phyloP scores from a whole-genome alignment of 2,888 invertebrate species.

The Matsumyia berberina region DNA sequence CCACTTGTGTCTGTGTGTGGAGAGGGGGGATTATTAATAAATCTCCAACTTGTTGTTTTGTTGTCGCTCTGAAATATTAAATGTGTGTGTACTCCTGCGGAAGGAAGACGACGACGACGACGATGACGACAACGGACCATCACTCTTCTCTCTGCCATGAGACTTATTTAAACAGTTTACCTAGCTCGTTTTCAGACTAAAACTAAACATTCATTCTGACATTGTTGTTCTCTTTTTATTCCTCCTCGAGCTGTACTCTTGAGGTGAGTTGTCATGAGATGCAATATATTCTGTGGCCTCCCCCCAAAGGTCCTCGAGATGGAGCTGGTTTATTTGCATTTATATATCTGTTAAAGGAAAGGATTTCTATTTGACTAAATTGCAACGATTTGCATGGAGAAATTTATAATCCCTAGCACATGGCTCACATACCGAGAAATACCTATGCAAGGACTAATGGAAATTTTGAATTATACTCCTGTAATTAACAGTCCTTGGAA shows the following conservation, averaged over 20 bases:
- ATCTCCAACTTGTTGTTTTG: slow-evolving; percentile 65
- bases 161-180: slow-evolving; percentile 54
- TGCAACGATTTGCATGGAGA: slow-evolving; percentile 31
- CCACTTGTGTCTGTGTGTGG: background rate
- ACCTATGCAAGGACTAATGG: slow-evolving; percentile 8
- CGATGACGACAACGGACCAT: background rate
- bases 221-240: slow-evolving; percentile 14
- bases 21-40: slow-evolving; percentile 47
- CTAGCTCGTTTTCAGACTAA: slow-evolving; percentile 33
- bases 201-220: slow-evolving; percentile 30
- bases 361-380: slow-evolving; percentile 37
- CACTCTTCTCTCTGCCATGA: slow-evolving; percentile 10
- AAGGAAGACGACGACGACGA: slow-evolving; percentile 20
- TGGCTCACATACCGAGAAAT: background rate
- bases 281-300: slow-evolving; percentile 4
- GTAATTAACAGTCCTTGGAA: slow-evolving; percentile 35
- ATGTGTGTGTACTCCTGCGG: slow-evolving; percentile 8
- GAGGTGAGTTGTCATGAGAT: slow-evolving; percentile 31
- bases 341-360: background rate
- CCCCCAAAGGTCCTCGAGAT: background rate
- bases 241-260: slow-evolving; percentile 2
- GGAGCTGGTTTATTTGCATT: slow-evolving; percentile 25
- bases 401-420: slow-evolving; percentile 14
- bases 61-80: slow-evolving; percentile 59
- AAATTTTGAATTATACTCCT: slow-evolving; percentile 34